Evolutionary conservation across 2,888 invertebrate genomes (phyloP).

Genomic region (Chironomus riparius): DNA sequence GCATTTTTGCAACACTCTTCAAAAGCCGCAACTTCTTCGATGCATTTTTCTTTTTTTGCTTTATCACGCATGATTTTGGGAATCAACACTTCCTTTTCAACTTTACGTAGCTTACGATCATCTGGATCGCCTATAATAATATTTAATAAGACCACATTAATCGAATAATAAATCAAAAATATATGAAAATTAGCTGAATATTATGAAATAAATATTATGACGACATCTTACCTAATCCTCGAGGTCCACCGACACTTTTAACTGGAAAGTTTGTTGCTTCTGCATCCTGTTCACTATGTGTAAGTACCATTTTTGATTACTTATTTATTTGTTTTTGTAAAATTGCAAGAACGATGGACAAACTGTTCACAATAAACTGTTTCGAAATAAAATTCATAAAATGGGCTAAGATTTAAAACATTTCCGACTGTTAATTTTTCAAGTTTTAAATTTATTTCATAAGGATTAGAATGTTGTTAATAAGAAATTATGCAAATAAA

Average conservation of each 20-base stretch:
- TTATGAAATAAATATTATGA: background rate
- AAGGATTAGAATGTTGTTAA: no score
- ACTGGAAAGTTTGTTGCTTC: background rate
- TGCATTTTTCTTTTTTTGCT: conserved; percentile 71
- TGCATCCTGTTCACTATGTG: background rate
- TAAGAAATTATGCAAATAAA: no score
- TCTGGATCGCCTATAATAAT: conserved; percentile 67
- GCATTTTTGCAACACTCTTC: conserved; percentile 62
- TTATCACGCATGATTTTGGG: conserved; percentile 81
- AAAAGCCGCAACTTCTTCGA: conserved; percentile 59
- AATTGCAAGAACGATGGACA: no score
- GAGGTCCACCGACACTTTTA: background rate
- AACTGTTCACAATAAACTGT: no score
- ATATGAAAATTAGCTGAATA: background rate
- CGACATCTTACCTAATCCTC: background rate
- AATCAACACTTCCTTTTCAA: conserved; percentile 80
- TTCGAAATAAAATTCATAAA: no score
- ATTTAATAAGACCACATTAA: background rate
- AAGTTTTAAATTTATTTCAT: no score
- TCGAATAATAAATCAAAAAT: background rate
- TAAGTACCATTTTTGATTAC: background rate
- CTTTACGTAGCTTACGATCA: conserved; percentile 71
- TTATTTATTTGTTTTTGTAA: background rate
- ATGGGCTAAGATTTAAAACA: no score
- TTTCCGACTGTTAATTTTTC: no score